Conservation (phyloP, 2,797 vertebrate genomes). For the Poeciliopsis presidionis region DNA sequence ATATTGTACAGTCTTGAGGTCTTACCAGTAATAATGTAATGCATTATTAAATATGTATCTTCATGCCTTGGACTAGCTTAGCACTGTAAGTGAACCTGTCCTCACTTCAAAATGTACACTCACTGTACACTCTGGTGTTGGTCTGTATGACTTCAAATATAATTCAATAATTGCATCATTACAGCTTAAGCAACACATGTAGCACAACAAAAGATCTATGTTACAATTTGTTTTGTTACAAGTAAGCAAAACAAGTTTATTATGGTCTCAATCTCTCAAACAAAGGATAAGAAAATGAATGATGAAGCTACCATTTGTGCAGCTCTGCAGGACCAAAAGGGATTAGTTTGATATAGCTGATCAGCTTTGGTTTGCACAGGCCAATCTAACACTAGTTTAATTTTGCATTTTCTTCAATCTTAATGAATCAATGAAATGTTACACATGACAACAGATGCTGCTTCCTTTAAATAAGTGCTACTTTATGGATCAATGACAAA, state of each 20-base stretch:
- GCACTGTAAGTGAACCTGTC: not conserved
- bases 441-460: conserved; percentile 25
- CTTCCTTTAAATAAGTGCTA: conserved; percentile 18
- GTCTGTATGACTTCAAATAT: conserved; percentile 5
- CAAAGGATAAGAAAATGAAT: conserved; percentile 46
- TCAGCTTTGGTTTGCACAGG: conserved; percentile 46
- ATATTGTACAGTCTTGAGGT: not conserved
- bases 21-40: not conserved
- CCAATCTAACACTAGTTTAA: conserved; percentile 10
- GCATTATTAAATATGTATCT: conserved; percentile 4
- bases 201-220: conserved; percentile 20
- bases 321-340: conserved; percentile 36
- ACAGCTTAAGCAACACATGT: conserved; percentile 2
- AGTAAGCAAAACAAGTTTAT: conserved; percentile 26
- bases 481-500: conserved; percentile 5
- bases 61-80: not conserved
- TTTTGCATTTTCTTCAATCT: conserved; percentile 21
- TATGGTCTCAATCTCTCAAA: conserved; percentile 64
- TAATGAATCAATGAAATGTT: not conserved
- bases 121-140: not conserved
- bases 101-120: not conserved
- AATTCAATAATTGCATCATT: conserved; percentile 9
- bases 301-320: conserved; percentile 51
- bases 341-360: conserved; percentile 61
- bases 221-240: not conserved